A percentile compares a stretch with the other conserved stretches of the same genome.
These are phyloP conservation scores for Theristicus caerulescens DNA, from an alignment of 2,113 vertebrate genomes.

Conservation along the genomic window DNA sequence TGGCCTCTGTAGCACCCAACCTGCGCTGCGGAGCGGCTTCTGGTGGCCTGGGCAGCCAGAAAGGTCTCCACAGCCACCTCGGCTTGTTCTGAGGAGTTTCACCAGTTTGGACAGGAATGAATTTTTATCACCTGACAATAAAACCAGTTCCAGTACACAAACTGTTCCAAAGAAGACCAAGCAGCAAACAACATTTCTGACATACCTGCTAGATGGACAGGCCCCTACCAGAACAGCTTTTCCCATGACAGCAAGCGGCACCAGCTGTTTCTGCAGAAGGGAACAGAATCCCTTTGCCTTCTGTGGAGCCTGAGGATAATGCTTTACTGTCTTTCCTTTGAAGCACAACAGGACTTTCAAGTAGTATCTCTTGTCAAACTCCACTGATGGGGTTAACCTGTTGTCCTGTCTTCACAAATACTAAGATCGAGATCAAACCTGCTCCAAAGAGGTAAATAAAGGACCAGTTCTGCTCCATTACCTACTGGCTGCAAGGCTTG, in stretches of 20 bases:
- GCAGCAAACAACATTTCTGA: neutral
- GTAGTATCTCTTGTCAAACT: neutral
- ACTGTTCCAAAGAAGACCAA: neutral
- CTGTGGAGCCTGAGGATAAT: neutral
- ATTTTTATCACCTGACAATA: neutral
- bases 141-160: neutral
- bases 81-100: neutral
- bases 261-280: neutral
- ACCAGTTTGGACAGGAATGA: neutral
- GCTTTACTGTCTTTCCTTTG: neutral
- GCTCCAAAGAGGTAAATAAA: neutral
- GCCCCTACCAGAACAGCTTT: neutral
- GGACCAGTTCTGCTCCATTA: neutral
- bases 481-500: neutral
- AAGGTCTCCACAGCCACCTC: neutral
- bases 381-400: neutral
- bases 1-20: neutral
- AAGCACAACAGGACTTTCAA: neutral
- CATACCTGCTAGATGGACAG: neutral
- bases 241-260: fast-evolving
- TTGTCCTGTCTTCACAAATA: neutral
- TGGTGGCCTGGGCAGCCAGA: neutral
- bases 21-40: neutral
- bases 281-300: neutral
- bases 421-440: neutral